Conservation (phyloP, 92 coral and sea anemone genomes). For the Zoanthus sansibaricus region DNA sequence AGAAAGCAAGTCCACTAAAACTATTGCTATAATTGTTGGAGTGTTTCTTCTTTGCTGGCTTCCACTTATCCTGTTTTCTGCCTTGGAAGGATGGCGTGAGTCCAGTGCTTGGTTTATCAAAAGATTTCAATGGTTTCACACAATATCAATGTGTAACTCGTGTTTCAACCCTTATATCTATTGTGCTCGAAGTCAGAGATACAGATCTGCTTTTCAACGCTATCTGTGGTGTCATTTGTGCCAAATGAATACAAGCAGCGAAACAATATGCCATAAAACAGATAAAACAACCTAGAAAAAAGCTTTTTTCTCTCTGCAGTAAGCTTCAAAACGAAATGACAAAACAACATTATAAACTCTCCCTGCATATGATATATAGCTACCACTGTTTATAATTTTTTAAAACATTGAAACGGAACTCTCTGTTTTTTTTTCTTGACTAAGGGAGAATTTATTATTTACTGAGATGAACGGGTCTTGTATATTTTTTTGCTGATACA, state of each 20-base stretch:
- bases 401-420: too few species aligned
- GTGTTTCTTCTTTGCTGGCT: slow-evolving; percentile 53
- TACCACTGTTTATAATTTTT: too few species aligned
- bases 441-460: too few species aligned
- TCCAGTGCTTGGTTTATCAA: slow-evolving; percentile 35
- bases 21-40: slow-evolving; percentile 61
- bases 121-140: slow-evolving; percentile 48
- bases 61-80: slow-evolving; percentile 33
- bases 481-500: too few species aligned
- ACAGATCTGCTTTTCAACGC: slow-evolving; percentile 35
- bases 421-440: too few species aligned
- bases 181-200: slow-evolving; percentile 47
- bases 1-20: slow-evolving; percentile 59
- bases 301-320: neutral
- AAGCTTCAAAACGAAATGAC: too few species aligned
- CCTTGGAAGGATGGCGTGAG: neutral
- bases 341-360: too few species aligned
- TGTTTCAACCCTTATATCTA: slow-evolving; percentile 62
- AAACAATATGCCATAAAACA: neutral
- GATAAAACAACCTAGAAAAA: neutral
- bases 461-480: too few species aligned
- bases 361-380: too few species aligned
- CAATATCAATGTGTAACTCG: slow-evolving; percentile 61
- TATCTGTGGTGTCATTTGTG: neutral
- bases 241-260: neutral